phyloP scores from a whole-genome alignment of 2,113 vertebrate species.

The cattle (Bos taurus) region ARS-UCD2.0 NC_037330.1:73782501-73783000 shows the following conservation, averaged over 20 bases:
- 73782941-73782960: neutral
- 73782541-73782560: neutral
- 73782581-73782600: neutral
- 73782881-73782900: neutral
- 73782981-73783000: neutral
- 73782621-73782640: neutral
- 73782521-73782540: neutral
- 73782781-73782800: neutral
- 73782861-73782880: neutral
- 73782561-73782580: neutral
- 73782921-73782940: neutral
- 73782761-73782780: neutral
- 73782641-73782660: neutral
- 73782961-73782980: neutral
- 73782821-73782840: neutral
- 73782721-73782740: neutral
- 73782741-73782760: neutral
- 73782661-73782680: neutral
- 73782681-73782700: neutral
- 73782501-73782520: accelerated
- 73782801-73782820: neutral
- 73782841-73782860: neutral
- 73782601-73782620: neutral
- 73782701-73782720: neutral
- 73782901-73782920: neutral